A percentile compares a stretch with the other conserved stretches of the same genome.
These are phyloP conservation scores for Oxygymnocypris stewartii DNA, from an alignment of 2,113 vertebrate species.

Conservation along the genomic window DNA sequence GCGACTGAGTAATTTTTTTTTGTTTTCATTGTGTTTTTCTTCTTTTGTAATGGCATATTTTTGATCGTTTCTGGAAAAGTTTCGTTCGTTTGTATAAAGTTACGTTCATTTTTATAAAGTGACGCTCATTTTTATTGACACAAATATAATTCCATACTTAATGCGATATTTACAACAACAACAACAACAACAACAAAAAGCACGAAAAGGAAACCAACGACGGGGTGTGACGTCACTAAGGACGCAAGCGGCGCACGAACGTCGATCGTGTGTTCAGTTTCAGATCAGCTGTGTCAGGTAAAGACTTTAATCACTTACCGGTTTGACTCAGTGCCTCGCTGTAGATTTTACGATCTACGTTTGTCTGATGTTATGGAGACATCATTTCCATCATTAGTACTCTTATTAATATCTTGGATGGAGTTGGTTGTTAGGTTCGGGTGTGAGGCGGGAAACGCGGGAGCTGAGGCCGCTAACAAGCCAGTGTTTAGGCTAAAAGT, in stretches of 20 bases:
- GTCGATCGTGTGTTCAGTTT: neutral
- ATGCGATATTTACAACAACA: neutral
- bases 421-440: neutral
- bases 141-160: too few species aligned
- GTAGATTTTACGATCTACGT: neutral
- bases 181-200: neutral
- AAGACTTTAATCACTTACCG: neutral
- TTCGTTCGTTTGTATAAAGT: too few species aligned
- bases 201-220: accelerated
- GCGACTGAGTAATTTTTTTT: too few species aligned
- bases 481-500: neutral
- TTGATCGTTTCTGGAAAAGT: too few species aligned
- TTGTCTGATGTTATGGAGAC: neutral
- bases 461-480: neutral
- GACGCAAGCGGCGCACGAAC: neutral
- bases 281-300: neutral
- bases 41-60: too few species aligned
- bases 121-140: too few species aligned
- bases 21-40: too few species aligned
- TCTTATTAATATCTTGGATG: neutral
- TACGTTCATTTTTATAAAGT: too few species aligned
- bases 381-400: neutral
- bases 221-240: neutral
- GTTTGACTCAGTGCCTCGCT: too few species aligned
- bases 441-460: neutral